Conservation (phyloP, 2,113 vertebrate species). For the Cepphus grylle region DNA sequence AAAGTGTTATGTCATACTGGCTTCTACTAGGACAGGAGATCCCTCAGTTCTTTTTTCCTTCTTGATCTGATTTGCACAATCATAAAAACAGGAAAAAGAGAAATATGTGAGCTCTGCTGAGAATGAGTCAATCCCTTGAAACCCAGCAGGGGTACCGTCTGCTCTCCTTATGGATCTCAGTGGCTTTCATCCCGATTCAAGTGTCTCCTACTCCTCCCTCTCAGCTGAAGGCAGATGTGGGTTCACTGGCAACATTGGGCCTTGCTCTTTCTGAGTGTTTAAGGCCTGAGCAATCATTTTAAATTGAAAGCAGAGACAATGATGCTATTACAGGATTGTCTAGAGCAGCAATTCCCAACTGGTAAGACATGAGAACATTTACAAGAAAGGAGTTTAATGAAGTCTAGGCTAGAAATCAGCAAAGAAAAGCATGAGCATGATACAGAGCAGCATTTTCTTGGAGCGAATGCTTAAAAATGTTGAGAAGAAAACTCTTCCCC, state of each 20-base stretch:
- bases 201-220: conserved; percentile 25
- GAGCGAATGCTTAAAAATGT: background rate
- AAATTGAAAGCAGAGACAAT: conserved; percentile 40
- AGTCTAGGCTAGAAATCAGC: background rate
- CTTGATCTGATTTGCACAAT: background rate
- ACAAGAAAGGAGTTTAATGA: background rate
- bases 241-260: conserved; percentile 1
- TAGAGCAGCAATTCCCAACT: conserved; percentile 21
- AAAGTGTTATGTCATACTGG: background rate
- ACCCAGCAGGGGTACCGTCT: conserved; percentile 33
- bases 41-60: background rate
- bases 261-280: conserved; percentile 39
- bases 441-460: background rate
- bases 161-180: conserved; percentile 39
- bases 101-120: background rate
- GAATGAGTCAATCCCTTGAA: conserved; percentile 34
- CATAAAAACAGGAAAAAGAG: background rate
- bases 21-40: background rate
- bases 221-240: conserved; percentile 48
- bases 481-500: background rate
- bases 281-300: conserved; percentile 41
- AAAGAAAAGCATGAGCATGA: background rate
- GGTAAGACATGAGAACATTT: conserved; percentile 15
- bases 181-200: conserved; percentile 36
- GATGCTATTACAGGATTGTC: conserved; percentile 41